A percentile compares a stretch with the other conserved stretches of the same genome.
phyloP scores from a whole-genome alignment of 1,140 invertebrate genomes.

The Drosophila sucinea region DNA sequence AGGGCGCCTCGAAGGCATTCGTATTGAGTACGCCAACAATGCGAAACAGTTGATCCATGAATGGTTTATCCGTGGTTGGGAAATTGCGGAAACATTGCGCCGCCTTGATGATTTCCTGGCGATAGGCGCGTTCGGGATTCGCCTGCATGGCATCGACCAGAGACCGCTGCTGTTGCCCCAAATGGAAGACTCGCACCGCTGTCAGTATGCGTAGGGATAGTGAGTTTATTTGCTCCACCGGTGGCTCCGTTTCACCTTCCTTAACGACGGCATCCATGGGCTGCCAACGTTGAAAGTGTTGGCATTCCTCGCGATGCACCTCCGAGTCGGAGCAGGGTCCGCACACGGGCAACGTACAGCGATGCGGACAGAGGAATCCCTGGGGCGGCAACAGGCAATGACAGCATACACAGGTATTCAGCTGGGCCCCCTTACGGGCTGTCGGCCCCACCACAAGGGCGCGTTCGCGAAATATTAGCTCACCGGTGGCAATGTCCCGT shows the following conservation, averaged over 20 bases:
- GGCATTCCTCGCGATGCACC: conserved; percentile 86
- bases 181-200: conserved; percentile 85
- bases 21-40: conserved; percentile 87
- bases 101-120: conserved; percentile 86
- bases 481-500: conserved; percentile 86
- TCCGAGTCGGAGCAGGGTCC: conserved; percentile 85
- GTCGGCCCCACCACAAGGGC: conserved; percentile 87
- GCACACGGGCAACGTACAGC: conserved; percentile 83
- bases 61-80: conserved; percentile 82
- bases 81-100: conserved; percentile 85
- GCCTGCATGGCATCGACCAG: conserved; percentile 85
- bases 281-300: conserved; percentile 84
- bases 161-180: conserved; percentile 84
- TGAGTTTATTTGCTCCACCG: conserved; percentile 77
- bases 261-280: conserved; percentile 80
- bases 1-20: conserved; percentile 89
- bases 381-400: conserved; percentile 75
- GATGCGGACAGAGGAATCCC: conserved; percentile 82
- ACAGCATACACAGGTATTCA: conserved; percentile 78
- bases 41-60: conserved; percentile 77
- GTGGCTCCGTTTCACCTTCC: not conserved
- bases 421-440: conserved; percentile 70
- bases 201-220: conserved; percentile 85
- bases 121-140: conserved; percentile 84
- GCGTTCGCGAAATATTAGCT: conserved; percentile 87